phyloP scores from a whole-genome alignment of 2,113 vertebrate genomes.

The Colaptes auratus region DNA sequence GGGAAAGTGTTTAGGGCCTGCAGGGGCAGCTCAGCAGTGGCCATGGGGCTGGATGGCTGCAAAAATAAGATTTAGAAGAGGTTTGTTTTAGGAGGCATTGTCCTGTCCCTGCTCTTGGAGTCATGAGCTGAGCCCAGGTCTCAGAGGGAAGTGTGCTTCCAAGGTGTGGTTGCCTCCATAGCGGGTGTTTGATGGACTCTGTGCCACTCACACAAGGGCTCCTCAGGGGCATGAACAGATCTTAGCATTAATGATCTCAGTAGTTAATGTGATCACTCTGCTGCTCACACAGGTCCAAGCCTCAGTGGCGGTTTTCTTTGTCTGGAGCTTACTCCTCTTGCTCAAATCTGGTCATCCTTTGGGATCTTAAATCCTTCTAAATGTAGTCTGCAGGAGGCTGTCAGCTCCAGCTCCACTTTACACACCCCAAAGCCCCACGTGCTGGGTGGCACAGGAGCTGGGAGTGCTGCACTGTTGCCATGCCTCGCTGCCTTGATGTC shows the following conservation, averaged over 20 bases:
- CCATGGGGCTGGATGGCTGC: not conserved
- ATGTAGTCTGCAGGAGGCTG: not conserved
- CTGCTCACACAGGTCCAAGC: accelerated
- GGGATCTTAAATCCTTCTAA: not conserved
- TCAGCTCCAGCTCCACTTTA: accelerated
- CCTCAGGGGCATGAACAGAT: accelerated
- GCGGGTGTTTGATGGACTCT: accelerated
- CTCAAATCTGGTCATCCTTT: not conserved
- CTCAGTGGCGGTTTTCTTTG: not conserved
- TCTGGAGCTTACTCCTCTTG: not conserved
- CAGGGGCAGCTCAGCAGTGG: not conserved
- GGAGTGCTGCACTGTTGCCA: not conserved
- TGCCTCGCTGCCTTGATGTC: not conserved
- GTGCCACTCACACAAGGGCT: accelerated
- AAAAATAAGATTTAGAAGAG: not conserved
- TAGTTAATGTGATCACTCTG: not conserved
- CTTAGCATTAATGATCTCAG: accelerated
- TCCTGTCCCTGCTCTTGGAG: accelerated
- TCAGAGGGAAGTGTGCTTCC: accelerated
- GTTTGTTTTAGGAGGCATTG: too few relatives aligned
- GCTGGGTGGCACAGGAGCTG: not conserved
- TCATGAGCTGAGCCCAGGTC: not conserved
- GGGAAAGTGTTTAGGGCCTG: accelerated
- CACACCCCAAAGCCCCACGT: accelerated
- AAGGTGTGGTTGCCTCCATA: accelerated